Percentiles rank a stretch among this genome's conserved stretches.
These are phyloP conservation scores for Pangasianodon hypophthalmus DNA, from an alignment of 2,113 vertebrate genomes.

Conservation along the genomic window DNA sequence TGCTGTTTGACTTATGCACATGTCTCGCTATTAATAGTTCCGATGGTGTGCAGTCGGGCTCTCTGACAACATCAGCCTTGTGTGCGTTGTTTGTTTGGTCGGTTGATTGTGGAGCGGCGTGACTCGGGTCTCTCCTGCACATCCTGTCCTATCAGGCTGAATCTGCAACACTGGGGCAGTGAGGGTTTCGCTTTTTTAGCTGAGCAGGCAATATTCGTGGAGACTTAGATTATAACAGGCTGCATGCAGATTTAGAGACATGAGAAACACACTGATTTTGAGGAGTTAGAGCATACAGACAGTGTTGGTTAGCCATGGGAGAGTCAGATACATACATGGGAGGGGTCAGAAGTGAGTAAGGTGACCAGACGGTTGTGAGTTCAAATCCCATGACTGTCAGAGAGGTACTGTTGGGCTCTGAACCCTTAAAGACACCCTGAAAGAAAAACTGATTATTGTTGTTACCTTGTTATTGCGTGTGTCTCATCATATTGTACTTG, in stretches of 20 bases:
- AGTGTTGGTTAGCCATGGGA: neutral
- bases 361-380: neutral
- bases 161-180: neutral
- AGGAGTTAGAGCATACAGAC: neutral
- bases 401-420: neutral
- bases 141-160: neutral
- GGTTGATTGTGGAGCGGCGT: neutral
- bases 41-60: slow-evolving; percentile 14
- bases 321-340: too few relatives aligned
- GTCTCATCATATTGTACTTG: neutral
- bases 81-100: slow-evolving; percentile 12
- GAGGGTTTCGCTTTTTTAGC: neutral
- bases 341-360: neutral
- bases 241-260: neutral
- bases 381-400: neutral
- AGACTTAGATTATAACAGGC: neutral
- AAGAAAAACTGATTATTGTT: neutral
- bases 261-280: neutral
- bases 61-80: slow-evolving; percentile 21
- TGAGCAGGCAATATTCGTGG: neutral
- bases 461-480: neutral
- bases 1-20: slow-evolving; percentile 34
- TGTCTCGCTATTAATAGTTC: slow-evolving; percentile 40
- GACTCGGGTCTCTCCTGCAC: neutral
- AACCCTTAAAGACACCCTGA: neutral